Conservation (phyloP, 2,888 invertebrate species). For the Pandemis cinnamomeana region DNA sequence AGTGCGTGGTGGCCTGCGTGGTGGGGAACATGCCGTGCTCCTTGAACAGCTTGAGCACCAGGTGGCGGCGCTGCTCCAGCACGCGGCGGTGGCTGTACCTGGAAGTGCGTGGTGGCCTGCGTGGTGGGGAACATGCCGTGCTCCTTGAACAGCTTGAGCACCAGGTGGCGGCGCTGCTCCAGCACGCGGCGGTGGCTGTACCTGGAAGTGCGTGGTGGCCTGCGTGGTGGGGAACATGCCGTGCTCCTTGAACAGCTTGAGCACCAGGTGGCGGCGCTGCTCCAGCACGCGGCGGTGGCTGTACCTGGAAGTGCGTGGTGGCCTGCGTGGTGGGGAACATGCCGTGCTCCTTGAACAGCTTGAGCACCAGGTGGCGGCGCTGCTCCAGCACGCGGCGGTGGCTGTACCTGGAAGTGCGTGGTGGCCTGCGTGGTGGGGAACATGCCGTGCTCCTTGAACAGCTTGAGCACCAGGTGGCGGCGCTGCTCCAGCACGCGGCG, state of each 20-base stretch:
- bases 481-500: slow-evolving; percentile 96
- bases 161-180: slow-evolving; percentile 96
- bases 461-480: slow-evolving; percentile 95
- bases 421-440: slow-evolving; percentile 97
- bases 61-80: slow-evolving; percentile 95
- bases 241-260: slow-evolving; percentile 95
- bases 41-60: slow-evolving; percentile 97
- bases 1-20: slow-evolving; percentile 93
- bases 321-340: slow-evolving; percentile 96
- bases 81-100: slow-evolving; percentile 92
- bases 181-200: slow-evolving; percentile 92
- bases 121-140: slow-evolving; percentile 95
- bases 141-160: slow-evolving; percentile 96
- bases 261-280: slow-evolving; percentile 95
- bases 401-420: slow-evolving; percentile 90
- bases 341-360: slow-evolving; percentile 95
- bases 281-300: slow-evolving; percentile 95
- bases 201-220: slow-evolving; percentile 94
- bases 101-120: slow-evolving; percentile 93
- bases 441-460: slow-evolving; percentile 95
- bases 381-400: slow-evolving; percentile 96
- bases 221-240: slow-evolving; percentile 96
- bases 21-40: slow-evolving; percentile 96
- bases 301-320: slow-evolving; percentile 92
- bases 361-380: slow-evolving; percentile 95